These are phyloP conservation scores for Pseudorasbora parva DNA, from an alignment of 2,113 vertebrate species.

Conservation along the genomic window DNA sequence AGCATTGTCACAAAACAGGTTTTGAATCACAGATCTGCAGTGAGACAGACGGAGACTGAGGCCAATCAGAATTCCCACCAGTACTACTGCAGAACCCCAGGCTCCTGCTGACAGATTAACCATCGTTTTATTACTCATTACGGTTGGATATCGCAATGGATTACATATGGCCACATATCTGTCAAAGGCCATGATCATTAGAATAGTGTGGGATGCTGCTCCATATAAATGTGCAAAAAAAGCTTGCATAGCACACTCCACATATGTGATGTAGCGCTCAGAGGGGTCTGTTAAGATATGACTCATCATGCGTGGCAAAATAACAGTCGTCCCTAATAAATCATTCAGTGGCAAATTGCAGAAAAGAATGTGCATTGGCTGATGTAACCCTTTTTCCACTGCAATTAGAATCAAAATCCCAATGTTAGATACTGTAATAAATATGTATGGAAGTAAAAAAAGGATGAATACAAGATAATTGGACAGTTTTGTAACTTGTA, in stretches of 20 bases:
- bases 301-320: slow-evolving; percentile 59
- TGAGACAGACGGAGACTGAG: slow-evolving; percentile 41
- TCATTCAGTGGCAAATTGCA: slow-evolving; percentile 70
- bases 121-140: no score
- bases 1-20: slow-evolving; percentile 66
- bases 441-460: slow-evolving; percentile 61
- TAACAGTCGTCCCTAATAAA: slow-evolving; percentile 41
- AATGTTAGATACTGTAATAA: slow-evolving; percentile 60
- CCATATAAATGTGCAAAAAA: slow-evolving; percentile 59
- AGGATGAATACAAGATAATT: slow-evolving; percentile 46
- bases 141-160: no score
- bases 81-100: no score
- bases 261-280: slow-evolving; percentile 47
- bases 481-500: slow-evolving; percentile 47
- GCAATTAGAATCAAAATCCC: slow-evolving; percentile 57
- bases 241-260: slow-evolving; percentile 63
- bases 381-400: slow-evolving; percentile 61
- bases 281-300: slow-evolving; percentile 22
- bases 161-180: no score
- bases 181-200: slow-evolving; percentile 53
- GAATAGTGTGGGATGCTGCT: slow-evolving; percentile 46
- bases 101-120: no score
- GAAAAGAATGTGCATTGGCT: slow-evolving; percentile 71
- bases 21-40: slow-evolving; percentile 57
- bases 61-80: no score